Evolutionary conservation across 2,797 vertebrate genomes (phyloP), one percentile per base, ranked within the genome.

Genomic region (Arrhamphus sclerolepis): DNA sequence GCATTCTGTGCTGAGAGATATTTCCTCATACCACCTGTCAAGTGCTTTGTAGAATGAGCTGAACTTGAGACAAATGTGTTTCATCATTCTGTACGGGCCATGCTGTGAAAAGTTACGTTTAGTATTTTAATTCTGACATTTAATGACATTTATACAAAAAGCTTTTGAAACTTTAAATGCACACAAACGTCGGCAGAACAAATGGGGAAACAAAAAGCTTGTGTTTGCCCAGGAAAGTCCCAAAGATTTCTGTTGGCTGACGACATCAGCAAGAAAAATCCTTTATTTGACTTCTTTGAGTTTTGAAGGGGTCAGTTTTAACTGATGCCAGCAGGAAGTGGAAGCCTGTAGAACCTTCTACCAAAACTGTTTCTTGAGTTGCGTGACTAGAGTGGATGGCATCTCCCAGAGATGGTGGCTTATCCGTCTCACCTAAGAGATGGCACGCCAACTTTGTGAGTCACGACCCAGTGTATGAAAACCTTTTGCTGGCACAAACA

Each of bases 21-120:
- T 46, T 82, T 82, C 70, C 73, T 75, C 62, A 68, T 74, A 8
- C 47, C 13, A 1, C 31, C 9, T 17, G 17, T 17, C 18, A 52
- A 29, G 17, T 22, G 21, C 31, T 7, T 22, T 46, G 29, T 24
- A 26, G 9, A 41, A 5, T 19, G 0, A 42, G 46, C 24, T 34
- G n/a, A 8, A 11, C 1, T 22, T 2, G 13, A 18, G 3, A 41
- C 40, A 47, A 6, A 2, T 7, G 26, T 26, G 16, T n/a, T 1
- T 20, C 6, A 2, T 4, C 10, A 5, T 41, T 21, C 7, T 21
- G 4, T n/a, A 19, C 2, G 5, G 9, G 13, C 3, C 18, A 19
- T 21, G 26, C 4, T 46, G 24, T 54, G 24, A 26, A 26, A 26
- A 26, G 7, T 38, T 14, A 14, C 5, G 3, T 14, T 14, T 4